Evolutionary conservation across 2,888 invertebrate genomes (phyloP), one percentile per base, ranked within the genome.

Genomic region (Heliconius cydno): DNA sequence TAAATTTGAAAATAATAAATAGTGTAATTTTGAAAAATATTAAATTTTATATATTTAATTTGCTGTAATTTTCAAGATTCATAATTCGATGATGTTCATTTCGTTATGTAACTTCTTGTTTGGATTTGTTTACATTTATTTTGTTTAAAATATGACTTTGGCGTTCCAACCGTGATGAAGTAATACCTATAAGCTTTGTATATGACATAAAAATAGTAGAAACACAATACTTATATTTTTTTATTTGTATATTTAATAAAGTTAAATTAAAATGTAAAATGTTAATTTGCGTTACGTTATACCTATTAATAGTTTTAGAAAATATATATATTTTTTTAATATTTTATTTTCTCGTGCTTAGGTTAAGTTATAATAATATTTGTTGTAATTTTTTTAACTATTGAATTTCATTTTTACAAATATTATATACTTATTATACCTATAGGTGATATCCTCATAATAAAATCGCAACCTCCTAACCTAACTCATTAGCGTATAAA

Each of bases 401-500:
- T 65, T 6, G 12, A 10, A n/a, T n/a, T 15, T 15, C 6, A 25
- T 41, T 68, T 28, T 52, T 46, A 46, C 28, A 15, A 28, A 46
- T 12, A 28, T 15, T 71, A 46, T 3, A 28, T 52, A 28, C 46
- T 12, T 46, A 52, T 52, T 22, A 52, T 22, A n/a, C n/a, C n/a
- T n/a, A 19, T 7, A 52, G 7, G 0, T 52, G 52, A 52, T 19
- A 10, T 28, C 25, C n/a, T 34, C 34, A 9, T 60, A 38, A 60
- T 70, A 41, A 73, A 38, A 73, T 38, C 57, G n/a, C 60, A 38
- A 73, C 25, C 30, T 30, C 30, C 30, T 30, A 30, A 30, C 30
- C 3, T 57, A 60, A 15, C 25, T 60, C 73, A 73, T 73, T 73
- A 73, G 15, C 34, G 9, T 73, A 73, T 38, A 73, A 60, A 15